phyloP scores from a whole-genome alignment of 2,113 vertebrate species.

The Alexandromys fortis region DNA sequence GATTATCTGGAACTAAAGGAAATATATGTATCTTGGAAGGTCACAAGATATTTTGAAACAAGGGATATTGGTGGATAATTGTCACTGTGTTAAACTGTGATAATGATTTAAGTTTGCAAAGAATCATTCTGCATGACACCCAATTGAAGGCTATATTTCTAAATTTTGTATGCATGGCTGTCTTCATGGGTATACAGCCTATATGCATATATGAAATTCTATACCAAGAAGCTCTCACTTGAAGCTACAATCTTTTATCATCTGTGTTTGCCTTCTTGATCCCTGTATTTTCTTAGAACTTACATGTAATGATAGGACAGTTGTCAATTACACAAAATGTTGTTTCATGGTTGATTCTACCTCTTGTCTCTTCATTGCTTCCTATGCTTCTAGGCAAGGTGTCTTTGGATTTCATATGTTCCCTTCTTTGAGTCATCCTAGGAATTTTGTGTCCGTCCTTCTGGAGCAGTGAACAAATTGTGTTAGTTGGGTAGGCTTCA shows the following conservation, averaged over 20 bases:
- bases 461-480: neutral
- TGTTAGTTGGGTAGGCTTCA: neutral
- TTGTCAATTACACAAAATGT: neutral
- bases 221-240: neutral
- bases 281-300: neutral
- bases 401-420: neutral
- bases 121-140: neutral
- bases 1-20: neutral
- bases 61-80: neutral
- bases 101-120: neutral
- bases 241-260: neutral
- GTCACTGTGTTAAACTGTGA: neutral
- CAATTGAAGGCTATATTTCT: neutral
- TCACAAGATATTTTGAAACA: neutral
- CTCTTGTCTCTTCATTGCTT: neutral
- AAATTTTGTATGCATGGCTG: neutral
- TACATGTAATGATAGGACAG: neutral
- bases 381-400: neutral
- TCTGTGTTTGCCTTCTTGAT: neutral
- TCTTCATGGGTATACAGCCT: neutral
- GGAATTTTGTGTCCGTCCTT: neutral
- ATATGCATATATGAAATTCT: neutral
- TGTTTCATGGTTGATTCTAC: neutral
- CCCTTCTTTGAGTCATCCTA: neutral
- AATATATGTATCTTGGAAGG: neutral